Conservation (phyloP, 2,797 vertebrate genomes). For the Onychomys torridus region DNA sequence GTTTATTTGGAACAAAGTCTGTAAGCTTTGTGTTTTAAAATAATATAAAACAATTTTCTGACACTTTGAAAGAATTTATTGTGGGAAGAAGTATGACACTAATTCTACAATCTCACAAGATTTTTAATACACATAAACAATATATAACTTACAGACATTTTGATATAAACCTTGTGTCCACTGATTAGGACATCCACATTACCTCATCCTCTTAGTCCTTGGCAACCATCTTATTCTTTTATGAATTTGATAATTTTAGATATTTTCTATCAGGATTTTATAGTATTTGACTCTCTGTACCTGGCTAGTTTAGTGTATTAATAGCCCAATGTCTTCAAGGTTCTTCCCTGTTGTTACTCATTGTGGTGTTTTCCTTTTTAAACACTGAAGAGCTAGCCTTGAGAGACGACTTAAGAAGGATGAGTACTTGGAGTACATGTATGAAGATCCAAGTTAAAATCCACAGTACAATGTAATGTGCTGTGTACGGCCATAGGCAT, state of each 20-base stretch:
- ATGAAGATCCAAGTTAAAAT: background rate
- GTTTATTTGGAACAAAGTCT: background rate
- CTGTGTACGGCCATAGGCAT: background rate
- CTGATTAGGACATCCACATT: background rate
- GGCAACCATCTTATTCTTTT: background rate
- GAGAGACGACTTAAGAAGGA: no score
- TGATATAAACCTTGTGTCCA: background rate
- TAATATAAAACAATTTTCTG: background rate
- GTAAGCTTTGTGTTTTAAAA: background rate
- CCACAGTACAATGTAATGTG: no score
- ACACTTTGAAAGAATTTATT: background rate
- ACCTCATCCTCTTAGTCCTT: background rate
- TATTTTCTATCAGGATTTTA: background rate
- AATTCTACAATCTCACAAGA: background rate
- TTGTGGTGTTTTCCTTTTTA: background rate
- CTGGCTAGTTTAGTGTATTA: background rate
- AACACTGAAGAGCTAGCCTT: background rate
- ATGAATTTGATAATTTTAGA: background rate
- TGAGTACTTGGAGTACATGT: background rate
- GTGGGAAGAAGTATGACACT: background rate
- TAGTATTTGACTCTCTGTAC: background rate
- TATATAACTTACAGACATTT: background rate
- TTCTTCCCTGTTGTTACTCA: background rate
- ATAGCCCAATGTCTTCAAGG: background rate
- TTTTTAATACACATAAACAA: background rate